phyloP scores from a whole-genome alignment of 2,797 vertebrate species.

The Carcharodon carcharias region DNA sequence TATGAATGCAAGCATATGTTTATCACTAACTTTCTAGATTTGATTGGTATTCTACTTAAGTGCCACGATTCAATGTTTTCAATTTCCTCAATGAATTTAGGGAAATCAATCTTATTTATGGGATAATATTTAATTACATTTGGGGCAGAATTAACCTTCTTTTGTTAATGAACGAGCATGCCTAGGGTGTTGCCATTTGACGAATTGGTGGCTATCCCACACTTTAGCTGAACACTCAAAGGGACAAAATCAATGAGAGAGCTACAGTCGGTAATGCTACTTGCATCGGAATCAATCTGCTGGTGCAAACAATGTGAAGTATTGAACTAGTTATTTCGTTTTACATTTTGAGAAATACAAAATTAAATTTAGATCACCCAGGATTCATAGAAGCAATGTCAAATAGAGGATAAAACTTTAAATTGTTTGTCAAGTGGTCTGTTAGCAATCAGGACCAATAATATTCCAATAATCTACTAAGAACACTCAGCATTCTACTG shows the following conservation, averaged over 20 bases:
- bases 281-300: background rate
- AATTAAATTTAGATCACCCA: background rate
- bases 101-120: slow-evolving; percentile 32
- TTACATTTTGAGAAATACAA: background rate
- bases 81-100: slow-evolving; percentile 31
- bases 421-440: background rate
- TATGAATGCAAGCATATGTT: background rate
- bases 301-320: background rate
- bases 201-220: background rate
- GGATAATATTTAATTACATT: slow-evolving; percentile 19
- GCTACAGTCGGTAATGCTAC: background rate
- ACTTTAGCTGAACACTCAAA: background rate
- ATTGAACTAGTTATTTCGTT: background rate
- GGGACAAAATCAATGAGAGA: slow-evolving; percentile 19
- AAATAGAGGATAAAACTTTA: background rate
- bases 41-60: background rate
- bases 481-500: background rate
- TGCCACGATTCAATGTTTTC: background rate
- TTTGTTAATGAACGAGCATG: slow-evolving; percentile 29
- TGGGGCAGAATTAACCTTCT: background rate
- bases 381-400: background rate
- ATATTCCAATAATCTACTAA: background rate
- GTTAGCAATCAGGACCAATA: background rate
- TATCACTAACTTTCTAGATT: background rate
- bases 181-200: background rate